phyloP scores from a whole-genome alignment of 1,140 invertebrate species.

The Cephus cinctus region DNA sequence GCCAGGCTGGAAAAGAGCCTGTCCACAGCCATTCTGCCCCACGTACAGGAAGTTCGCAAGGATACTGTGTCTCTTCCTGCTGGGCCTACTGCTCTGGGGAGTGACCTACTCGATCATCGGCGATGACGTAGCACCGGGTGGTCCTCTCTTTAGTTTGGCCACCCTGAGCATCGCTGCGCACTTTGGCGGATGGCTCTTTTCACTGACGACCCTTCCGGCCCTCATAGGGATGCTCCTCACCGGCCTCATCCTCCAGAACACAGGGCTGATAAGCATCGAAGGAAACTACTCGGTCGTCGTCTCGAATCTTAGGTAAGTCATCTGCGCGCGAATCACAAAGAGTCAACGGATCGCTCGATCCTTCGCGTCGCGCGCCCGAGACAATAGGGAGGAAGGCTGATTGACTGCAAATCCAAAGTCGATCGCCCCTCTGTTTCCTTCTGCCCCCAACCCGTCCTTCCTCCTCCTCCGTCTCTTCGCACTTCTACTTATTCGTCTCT shows the following conservation, averaged over 20 bases:
- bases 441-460: too few relatives aligned
- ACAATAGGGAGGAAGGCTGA: too few relatives aligned
- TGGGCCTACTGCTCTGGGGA: constrained; percentile 76
- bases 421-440: too few relatives aligned
- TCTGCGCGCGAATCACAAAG: neutral
- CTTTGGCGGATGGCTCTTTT: constrained; percentile 77
- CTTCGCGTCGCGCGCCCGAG: constrained; percentile 5
- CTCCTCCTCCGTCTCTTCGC: too few relatives aligned
- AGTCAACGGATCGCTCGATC: constrained; percentile 3
- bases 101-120: constrained; percentile 73
- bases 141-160: constrained; percentile 77
- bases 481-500: too few relatives aligned
- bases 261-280: constrained; percentile 71
- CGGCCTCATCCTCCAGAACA: constrained; percentile 77
- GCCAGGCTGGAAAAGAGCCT: constrained; percentile 70
- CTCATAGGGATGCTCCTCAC: constrained; percentile 85
- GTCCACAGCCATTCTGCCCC: constrained; percentile 78
- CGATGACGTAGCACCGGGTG: constrained; percentile 72
- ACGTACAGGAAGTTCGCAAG: constrained; percentile 76
- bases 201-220: constrained; percentile 77
- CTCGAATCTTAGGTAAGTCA: constrained; percentile 65
- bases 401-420: too few relatives aligned
- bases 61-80: constrained; percentile 65
- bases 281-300: constrained; percentile 63
- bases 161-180: constrained; percentile 72